These are phyloP conservation scores for Hemicrepidius hirtus DNA, from an alignment of 2,888 invertebrate genomes.

Conservation along the genomic window DNA sequence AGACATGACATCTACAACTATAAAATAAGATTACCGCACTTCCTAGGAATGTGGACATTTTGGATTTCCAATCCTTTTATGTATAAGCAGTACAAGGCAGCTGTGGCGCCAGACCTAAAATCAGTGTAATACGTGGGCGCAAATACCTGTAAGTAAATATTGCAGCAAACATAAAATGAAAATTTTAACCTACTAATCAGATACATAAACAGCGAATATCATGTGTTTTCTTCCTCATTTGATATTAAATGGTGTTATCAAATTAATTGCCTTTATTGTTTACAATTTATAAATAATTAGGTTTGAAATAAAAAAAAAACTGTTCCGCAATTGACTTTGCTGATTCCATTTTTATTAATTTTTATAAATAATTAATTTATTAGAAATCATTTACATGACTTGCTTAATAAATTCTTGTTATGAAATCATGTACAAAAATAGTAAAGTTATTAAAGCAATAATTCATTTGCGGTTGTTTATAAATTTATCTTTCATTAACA, in stretches of 20 bases:
- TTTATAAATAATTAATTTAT: too few species aligned
- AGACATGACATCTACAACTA: constrained; percentile 6
- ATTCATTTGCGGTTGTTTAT: too few species aligned
- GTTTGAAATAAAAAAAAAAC: not conserved
- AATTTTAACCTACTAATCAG: constrained; percentile 13
- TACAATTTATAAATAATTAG: constrained; percentile 1
- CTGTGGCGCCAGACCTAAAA: constrained; percentile 13
- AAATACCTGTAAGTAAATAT: not conserved
- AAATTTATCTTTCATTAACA: too few species aligned
- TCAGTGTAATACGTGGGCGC: not conserved
- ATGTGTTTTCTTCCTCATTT: constrained; percentile 11
- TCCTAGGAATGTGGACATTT: constrained; percentile 10
- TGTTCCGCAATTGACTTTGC: too few species aligned
- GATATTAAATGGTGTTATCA: constrained; percentile 7
- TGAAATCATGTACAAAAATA: too few species aligned
- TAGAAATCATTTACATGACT: too few species aligned
- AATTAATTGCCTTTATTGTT: not conserved
- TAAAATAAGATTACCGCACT: constrained; percentile 22
- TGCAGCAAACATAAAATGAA: not conserved
- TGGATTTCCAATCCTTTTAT: constrained; percentile 1
- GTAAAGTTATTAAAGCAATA: too few species aligned
- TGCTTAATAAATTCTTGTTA: too few species aligned
- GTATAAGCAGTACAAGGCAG: constrained; percentile 1
- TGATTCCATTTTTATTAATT: too few species aligned
- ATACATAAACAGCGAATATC: constrained; percentile 1